Base-by-base conservation (phyloP, 1,140 invertebrate species). In the Heliconius nattereri region DNA sequence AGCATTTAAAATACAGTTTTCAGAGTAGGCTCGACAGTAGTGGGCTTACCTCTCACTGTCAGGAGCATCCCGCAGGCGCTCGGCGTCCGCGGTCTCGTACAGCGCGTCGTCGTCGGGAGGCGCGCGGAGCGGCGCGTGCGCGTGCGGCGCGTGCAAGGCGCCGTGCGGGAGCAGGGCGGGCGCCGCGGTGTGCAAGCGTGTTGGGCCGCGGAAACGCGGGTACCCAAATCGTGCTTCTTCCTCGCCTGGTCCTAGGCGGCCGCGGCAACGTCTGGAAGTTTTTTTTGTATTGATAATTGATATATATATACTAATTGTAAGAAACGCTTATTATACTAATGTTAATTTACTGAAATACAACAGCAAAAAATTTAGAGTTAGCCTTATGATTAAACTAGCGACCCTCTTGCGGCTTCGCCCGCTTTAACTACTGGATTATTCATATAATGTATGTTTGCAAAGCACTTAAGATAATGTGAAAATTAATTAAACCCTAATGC, bases 21-120 rank as follows among this genome's bases (percentile, higher is more conserved):
- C 40, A 75, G 23, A 8, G 29, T 72, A 23, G 20, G 23, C 13
- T 66, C 8, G 20, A 26, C 5, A 26, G 26, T 26, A 9, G 60
- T 5, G 7, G 13, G 23, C 94, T 94, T 96, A 98, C 97, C 97
- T 98, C 96, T 97, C 97, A 94, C 97, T 97, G 93, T 98, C 97
- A 86, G 97, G 97, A 75, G 97, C 97, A 93, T 97, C 97, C 79
- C 97, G 94, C 92, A 95, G 94, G 91, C 94, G 86, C 94, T 94
- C 92, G 85, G 95, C 96, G 94, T 98, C 97, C 83, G 97, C 97
- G 86, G 96, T 97, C 95, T 98, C 97, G 92, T 98, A 98, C 85
- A 98, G 97, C 90, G 97, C 97, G 92, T 98, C 97, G 83, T 98
- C 97, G 85, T 97, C 97, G 85, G 96, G 96, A 87, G 96, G 96